Base-by-base conservation (phyloP, 2,113 vertebrate species). In the Gila orcuttii region DNA sequence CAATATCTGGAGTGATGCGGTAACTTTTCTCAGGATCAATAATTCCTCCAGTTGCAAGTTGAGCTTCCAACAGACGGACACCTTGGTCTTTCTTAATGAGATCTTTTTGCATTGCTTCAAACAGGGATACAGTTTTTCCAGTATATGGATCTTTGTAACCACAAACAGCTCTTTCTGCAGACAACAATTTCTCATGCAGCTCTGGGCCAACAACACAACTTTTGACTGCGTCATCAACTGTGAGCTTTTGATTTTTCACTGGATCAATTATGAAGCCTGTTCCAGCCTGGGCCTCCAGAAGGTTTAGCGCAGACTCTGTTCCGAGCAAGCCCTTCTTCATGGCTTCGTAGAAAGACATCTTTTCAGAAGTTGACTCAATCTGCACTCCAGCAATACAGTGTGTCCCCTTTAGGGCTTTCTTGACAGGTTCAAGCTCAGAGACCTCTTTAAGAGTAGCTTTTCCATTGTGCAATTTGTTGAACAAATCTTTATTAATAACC, bases 61-160 rank as follows among this genome's bases (percentile, higher is more conserved):
- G 98, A 80, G 96, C 97, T 0, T 97, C 96, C 6, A 99, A 92
- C 60, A 99, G 92, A 6, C 97, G 96, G 5, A 97, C 79, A 4
- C 96, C 98, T 0, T 96, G 93, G 10, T 97, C 95, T 28, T 88
- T 95, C 71, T 96, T 96, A 21, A 99, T 93, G 8, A 99, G 97
- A 8, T 96, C 97, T 90, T 98, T 99, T 88, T 93, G 94, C 83
- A 98, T 94, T 0, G 98, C 97, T 89, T 99, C 97, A 92, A 96
- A 98, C 17, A 99, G 91, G 31, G 97, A 97, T 50, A 96, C 95
- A 0, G 93, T 96, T 79, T 97, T 96, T 3, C 96, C 97, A 0
- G 96, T 96, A 79, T 98, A 99, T 3, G 98, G 98, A 79, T 99
- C 97, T 88, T 91, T 95, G 88, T 96, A 99, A 78, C 98, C 98